phyloP scores from a whole-genome alignment of 2,113 vertebrate species.

The Macquaria ambigua region DNA sequence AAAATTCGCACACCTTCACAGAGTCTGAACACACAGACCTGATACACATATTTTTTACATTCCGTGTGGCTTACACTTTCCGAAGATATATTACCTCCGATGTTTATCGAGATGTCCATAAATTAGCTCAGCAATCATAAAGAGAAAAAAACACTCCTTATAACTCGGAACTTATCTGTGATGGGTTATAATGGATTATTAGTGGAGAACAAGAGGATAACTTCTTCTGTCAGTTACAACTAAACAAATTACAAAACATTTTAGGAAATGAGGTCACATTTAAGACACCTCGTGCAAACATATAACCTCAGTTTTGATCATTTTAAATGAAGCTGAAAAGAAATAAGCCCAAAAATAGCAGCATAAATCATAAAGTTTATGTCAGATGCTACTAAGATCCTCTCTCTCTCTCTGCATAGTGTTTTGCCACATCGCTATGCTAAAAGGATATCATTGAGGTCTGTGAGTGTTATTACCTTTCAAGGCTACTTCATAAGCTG shows the following conservation, averaged over 20 bases:
- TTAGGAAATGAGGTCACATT: not conserved
- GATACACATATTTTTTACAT: not conserved
- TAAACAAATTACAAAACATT: not conserved
- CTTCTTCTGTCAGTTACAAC: not conserved
- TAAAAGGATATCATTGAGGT: constrained; percentile 14
- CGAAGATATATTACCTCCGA: not conserved
- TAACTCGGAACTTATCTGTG: not conserved
- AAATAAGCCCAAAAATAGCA: not conserved
- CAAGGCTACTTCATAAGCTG: constrained; percentile 31
- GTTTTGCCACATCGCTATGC: not conserved
- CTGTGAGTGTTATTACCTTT: constrained; percentile 32
- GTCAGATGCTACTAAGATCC: not conserved
- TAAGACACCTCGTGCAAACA: not conserved
- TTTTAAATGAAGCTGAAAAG: constrained; percentile 4
- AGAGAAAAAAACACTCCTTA: not conserved
- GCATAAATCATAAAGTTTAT: not conserved
- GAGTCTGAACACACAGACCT: not conserved
- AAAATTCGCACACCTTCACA: not conserved
- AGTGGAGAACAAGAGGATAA: not conserved
- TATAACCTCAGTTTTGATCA: not conserved
- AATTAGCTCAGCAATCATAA: not conserved
- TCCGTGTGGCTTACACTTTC: not conserved
- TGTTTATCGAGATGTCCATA: not conserved
- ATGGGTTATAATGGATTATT: not conserved
- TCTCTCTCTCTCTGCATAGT: not conserved